These are phyloP conservation scores for Etia nguti DNA, from an alignment of 2,113 vertebrate species.

Conservation along the genomic window DNA sequence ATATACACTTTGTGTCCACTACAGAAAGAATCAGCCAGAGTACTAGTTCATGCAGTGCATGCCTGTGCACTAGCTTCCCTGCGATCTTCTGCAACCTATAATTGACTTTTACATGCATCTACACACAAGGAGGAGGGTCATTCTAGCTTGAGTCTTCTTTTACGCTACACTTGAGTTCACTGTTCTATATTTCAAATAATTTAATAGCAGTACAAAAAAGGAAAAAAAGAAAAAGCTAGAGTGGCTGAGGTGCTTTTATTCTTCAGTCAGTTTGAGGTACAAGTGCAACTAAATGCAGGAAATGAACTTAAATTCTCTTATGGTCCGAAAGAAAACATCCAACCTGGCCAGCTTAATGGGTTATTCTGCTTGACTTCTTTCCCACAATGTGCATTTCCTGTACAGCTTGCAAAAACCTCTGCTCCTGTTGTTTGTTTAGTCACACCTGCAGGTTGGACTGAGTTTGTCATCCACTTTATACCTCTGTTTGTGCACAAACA, in stretches of 20 bases:
- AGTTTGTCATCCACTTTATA: background rate
- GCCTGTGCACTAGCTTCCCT: background rate
- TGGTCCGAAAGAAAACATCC: background rate
- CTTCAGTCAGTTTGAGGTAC: background rate
- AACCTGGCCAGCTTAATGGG: background rate
- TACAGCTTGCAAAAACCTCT: background rate
- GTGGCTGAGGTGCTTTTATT: background rate
- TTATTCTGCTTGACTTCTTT: slow-evolving; percentile 10
- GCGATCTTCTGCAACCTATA: background rate
- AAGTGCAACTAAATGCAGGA: background rate
- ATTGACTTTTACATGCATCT: background rate
- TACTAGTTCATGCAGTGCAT: background rate
- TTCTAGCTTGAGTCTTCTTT: background rate
- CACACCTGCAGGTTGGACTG: slow-evolving; percentile 18
- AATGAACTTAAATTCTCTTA: background rate
- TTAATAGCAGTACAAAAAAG: background rate
- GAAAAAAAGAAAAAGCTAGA: background rate
- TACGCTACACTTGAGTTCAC: background rate
- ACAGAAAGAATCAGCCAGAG: background rate
- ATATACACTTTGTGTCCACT: background rate
- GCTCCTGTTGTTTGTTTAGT: background rate
- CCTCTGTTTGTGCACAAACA: background rate
- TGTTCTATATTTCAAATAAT: background rate
- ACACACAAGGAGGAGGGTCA: background rate
- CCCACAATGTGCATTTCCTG: slow-evolving; percentile 15